Evolutionary conservation across 2,113 vertebrate genomes (phyloP).

Genomic region (Heterochromis multidens): DNA sequence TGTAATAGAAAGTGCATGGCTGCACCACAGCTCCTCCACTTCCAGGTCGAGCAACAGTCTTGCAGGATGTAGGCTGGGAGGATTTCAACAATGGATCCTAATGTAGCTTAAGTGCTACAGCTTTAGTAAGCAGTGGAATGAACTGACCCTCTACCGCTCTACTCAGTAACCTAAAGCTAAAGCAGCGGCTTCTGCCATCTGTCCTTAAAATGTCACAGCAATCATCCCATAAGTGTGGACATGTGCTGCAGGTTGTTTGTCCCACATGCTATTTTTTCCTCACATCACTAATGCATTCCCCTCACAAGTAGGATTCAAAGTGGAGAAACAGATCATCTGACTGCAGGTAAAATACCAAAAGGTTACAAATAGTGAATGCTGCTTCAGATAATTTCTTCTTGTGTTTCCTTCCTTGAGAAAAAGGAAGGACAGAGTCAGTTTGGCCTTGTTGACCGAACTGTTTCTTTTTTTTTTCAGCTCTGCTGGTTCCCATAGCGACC

Average conservation of each 20-base stretch:
- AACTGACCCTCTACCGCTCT: constrained; percentile 2
- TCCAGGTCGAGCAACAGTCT: not conserved
- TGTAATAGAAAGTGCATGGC: not conserved
- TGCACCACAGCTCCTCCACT: not conserved
- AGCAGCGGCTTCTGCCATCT: constrained; percentile 21
- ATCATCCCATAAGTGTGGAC: constrained; percentile 31
- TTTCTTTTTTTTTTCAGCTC: not conserved
- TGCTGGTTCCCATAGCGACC: constrained; percentile 63
- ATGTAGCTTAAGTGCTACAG: not conserved
- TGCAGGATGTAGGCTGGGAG: not conserved
- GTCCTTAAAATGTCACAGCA: constrained; percentile 51
- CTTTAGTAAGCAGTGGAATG: not conserved
- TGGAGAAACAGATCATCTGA: not conserved
- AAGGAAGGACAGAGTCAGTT: constrained; percentile 21
- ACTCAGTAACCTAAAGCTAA: not conserved
- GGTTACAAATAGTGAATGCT: constrained; percentile 4
- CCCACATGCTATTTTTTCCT: not conserved
- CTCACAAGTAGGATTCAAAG: not conserved
- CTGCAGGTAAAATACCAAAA: constrained; percentile 12
- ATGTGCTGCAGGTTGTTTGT: constrained; percentile 23
- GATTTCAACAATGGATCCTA: not conserved
- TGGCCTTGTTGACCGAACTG: constrained; percentile 52
- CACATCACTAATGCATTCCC: not conserved
- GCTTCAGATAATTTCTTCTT: not conserved
- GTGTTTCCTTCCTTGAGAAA: constrained; percentile 5